Conservation (phyloP, 1,140 invertebrate genomes). For the Parapsyche elsis region DNA sequence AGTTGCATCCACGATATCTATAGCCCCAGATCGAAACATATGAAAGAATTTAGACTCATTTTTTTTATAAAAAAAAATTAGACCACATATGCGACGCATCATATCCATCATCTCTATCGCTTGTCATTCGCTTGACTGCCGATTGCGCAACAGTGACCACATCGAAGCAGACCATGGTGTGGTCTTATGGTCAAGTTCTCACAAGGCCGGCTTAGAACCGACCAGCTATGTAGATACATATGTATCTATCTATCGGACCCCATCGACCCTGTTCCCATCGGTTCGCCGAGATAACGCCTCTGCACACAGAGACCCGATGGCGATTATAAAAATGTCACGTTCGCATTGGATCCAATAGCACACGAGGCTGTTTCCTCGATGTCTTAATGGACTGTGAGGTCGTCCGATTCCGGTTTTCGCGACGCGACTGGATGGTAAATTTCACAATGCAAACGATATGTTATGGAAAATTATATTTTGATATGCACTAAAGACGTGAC, state of each 20-base stretch:
- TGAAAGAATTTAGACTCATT: too few species aligned
- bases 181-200: slow-evolving; percentile 21
- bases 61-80: too few species aligned
- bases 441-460: background rate
- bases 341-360: background rate
- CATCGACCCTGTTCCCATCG: slow-evolving; percentile 34
- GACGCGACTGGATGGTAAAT: background rate
- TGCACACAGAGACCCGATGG: background rate
- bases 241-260: background rate
- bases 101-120: too few species aligned
- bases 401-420: background rate
- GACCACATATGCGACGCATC: too few species aligned
- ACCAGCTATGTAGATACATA: too few species aligned
- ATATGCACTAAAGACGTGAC: too few species aligned
- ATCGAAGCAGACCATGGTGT: background rate
- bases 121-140: too few species aligned
- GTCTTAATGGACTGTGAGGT: slow-evolving; percentile 9
- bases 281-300: background rate
- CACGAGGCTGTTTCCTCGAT: background rate
- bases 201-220: background rate
- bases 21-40: too few species aligned
- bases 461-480: background rate
- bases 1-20: too few species aligned
- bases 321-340: slow-evolving; percentile 32
- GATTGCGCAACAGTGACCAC: background rate